Evolutionary conservation across 2,888 invertebrate species (phyloP).

Genomic region (Brachynemurus nebulosus): DNA sequence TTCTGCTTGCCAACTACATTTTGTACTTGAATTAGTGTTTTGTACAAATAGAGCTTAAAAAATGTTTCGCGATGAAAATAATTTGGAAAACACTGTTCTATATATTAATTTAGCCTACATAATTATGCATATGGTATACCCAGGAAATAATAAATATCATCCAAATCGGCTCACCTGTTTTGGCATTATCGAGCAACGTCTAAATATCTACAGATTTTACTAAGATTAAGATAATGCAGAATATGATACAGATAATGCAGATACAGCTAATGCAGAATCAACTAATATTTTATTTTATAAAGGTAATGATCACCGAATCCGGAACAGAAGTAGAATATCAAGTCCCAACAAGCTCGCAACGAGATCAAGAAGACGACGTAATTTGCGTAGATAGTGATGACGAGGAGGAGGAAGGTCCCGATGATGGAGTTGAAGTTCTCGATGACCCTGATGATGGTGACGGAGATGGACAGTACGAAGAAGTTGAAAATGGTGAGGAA

Average conservation of each 20-base stretch:
- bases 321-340: conserved; percentile 62
- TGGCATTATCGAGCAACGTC: no score
- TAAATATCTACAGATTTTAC: conserved; percentile 2
- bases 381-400: conserved; percentile 70
- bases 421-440: conserved; percentile 32
- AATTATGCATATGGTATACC: no score
- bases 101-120: no score
- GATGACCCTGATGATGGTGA: conserved; percentile 34
- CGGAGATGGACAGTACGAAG: conserved; percentile 33
- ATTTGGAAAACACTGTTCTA: no score
- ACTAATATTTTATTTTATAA: conserved; percentile 10
- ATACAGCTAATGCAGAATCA: no score
- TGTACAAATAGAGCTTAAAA: no score
- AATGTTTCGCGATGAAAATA: no score
- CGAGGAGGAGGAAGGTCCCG: conserved; percentile 45
- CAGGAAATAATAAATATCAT: no score
- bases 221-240: not conserved
- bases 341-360: conserved; percentile 75
- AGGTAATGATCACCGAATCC: conserved; percentile 44
- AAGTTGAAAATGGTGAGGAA: conserved; percentile 39
- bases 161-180: no score
- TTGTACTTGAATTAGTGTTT: no score
- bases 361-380: conserved; percentile 75
- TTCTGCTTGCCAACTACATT: no score
- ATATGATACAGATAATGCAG: no score